These are phyloP conservation scores for Brachyhypopomus occidentalis DNA, from an alignment of 2,113 vertebrate genomes.

Conservation along the genomic window DNA sequence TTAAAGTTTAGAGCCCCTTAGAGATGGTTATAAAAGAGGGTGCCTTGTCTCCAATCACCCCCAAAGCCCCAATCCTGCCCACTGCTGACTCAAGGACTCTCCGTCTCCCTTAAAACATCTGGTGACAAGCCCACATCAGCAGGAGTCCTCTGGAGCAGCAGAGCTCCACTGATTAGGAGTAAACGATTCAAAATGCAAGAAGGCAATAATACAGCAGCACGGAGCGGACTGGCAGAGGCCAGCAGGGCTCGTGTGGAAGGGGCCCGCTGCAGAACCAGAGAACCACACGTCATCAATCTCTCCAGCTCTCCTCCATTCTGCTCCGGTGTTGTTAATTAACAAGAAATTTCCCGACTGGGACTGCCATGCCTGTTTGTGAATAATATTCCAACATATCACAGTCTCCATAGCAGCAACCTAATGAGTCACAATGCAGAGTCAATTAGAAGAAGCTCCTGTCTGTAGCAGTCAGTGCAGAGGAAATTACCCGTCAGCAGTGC, in stretches of 20 bases:
- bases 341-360: conserved; percentile 31
- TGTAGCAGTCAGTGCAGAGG: conserved; percentile 39
- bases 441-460: conserved; percentile 45
- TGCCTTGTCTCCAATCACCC: conserved; percentile 45
- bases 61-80: conserved; percentile 25
- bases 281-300: conserved; percentile 4
- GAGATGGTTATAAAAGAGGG: conserved; percentile 46
- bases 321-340: conserved; percentile 46
- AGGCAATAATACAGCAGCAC: conserved; percentile 21
- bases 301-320: conserved; percentile 34
- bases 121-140: conserved; percentile 48
- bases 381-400: conserved; percentile 50
- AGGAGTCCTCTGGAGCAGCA: conserved; percentile 16
- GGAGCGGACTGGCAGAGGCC: not conserved
- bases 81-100: conserved; percentile 41
- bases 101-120: conserved; percentile 48
- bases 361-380: conserved; percentile 48
- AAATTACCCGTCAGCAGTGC: conserved; percentile 44
- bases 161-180: conserved; percentile 43
- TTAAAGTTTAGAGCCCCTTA: conserved; percentile 48
- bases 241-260: not conserved
- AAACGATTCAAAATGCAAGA: conserved; percentile 42
- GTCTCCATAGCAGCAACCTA: conserved; percentile 44
- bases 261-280: not conserved
- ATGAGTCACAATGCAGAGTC: conserved; percentile 55